Evolutionary conservation across 2,888 invertebrate species (phyloP).

Genomic region (Catocala nupta): DNA sequence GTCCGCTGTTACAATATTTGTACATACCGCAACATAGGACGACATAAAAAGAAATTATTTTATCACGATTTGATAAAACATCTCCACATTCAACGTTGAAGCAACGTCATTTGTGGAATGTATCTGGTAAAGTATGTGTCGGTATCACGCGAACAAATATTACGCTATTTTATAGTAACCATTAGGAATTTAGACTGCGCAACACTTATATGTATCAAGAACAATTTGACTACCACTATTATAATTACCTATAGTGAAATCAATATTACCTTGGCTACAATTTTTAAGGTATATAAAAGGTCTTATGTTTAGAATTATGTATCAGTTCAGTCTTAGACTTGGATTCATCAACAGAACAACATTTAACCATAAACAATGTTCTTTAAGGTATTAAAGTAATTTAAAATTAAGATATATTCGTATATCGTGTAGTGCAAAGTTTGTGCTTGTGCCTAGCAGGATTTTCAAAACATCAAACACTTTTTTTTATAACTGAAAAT

Average conservation of each 20-base stretch:
- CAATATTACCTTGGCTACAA: conserved; percentile 23
- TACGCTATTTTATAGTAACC: conserved; percentile 6
- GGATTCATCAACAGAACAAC: neutral
- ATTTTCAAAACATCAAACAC: too few species aligned
- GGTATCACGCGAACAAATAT: neutral
- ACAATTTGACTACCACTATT: conserved; percentile 10
- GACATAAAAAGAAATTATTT: too few species aligned
- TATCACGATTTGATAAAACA: too few species aligned
- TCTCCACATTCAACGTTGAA: too few species aligned
- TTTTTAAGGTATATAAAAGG: conserved; percentile 26
- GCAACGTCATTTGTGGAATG: too few species aligned
- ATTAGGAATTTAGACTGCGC: conserved; percentile 4
- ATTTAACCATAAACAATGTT: conserved; percentile 5
- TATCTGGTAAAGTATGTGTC: too few species aligned
- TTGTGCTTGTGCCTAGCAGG: too few species aligned
- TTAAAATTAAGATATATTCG: too few species aligned
- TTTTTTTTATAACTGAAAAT: too few species aligned
- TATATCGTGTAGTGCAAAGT: too few species aligned
- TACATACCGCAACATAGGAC: too few species aligned
- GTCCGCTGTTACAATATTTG: too few species aligned
- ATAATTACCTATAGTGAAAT: conserved; percentile 28
- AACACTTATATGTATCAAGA: conserved; percentile 8
- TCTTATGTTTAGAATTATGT: conserved; percentile 2
- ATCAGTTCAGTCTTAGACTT: conserved; percentile 9
- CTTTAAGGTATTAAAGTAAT: neutral